Base-by-base conservation (phyloP, 1,140 invertebrate species). In the Saccostrea cuccullata region DNA sequence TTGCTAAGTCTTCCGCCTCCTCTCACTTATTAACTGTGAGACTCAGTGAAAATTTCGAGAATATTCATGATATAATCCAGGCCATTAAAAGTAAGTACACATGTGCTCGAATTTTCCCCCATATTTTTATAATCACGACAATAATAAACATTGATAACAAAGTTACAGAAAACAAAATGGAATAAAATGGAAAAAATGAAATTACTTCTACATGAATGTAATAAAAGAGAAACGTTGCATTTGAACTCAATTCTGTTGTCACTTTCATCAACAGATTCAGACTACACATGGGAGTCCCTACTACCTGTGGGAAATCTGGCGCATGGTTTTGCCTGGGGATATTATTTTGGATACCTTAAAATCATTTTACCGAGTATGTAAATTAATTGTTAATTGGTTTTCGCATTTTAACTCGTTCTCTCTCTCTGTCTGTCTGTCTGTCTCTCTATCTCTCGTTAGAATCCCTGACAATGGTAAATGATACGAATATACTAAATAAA, bases 311-410 rank as follows among this genome's bases (percentile, higher is more conserved):
- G 86, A 40, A 87, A 87, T 47, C 26, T 87, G 13, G 86, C 77
- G 17, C 86, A 87, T 47, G 86, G 86, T n/a, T 67, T 87, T 15
- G 86, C 86, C 13, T 87, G 86, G 86, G 82, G 77, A 40, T 87
- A 87, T 67, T 87, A 84, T 58, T 84, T n/a, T 40, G 86, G 86
- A 12, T 87, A 87, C 47, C 86, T 87, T 11, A 84, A 84, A 30
- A 47, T 87, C 12, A 36, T 87, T 30, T 64, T 87, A 64, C 86
- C 86, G 55, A 73, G 86, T 87, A 87, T 86, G 60, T 70, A 17
- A 36, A 36, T 36, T 36, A 36, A 36, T 36, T 36, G 1, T 15
- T 60, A 13, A 4, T 20, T 60, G 13, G 20, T 20, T 60, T 73
- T 0, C 11, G 23, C 1, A 73, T 9, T 73, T 9, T 73, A 30